Base-by-base conservation (phyloP, 2,797 vertebrate genomes). In the Forpus xanthops region DNA sequence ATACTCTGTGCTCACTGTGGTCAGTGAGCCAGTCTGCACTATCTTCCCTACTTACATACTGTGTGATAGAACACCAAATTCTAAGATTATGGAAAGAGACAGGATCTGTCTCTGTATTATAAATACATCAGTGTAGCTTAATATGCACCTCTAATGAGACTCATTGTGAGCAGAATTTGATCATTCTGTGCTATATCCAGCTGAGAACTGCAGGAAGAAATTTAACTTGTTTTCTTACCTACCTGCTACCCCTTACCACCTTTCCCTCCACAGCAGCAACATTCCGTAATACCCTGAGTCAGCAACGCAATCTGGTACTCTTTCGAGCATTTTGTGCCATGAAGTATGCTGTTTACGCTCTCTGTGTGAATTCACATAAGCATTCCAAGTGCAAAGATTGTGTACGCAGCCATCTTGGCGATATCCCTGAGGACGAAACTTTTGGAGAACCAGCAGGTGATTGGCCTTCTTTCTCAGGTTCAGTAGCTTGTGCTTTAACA, bases 301-400 rank as follows among this genome's bases (percentile, higher is more conserved):
- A 95, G 45, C 98, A 97, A 81, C 98, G 98, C 92, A 99, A 98
- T 87, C 68, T 98, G 33, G 97, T 98, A 5, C 97, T 99, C 89
- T 99, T 99, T 90, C 98, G 96, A 97, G 99, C 99, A 0, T 99
- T 99, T 97, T 99, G 99, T 73, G 99, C 99, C 95, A 99, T 99
- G 98, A 99, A 99, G 93, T 99, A 99, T 23, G 99, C 99, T 11
- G 93, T 99, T 90, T 99, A 99, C 35, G 99, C 99, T 39, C 98
- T 99, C 77, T 99, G 99, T 90, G 98, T 99, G 24, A 99, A 98
- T 53, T 97, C 98, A n/a, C 99, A 99, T 73, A 98, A 97, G 82
- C 97, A 96, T 86, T 96, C 97, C 12, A 96, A 92, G 37, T 98
- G 98, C 97, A 96, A 72, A 11, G 95, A 98, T 35, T 99, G 98